Evolutionary conservation across 2,113 vertebrate genomes (phyloP).

Genomic region (Ictidomys tridecemlineatus): DNA sequence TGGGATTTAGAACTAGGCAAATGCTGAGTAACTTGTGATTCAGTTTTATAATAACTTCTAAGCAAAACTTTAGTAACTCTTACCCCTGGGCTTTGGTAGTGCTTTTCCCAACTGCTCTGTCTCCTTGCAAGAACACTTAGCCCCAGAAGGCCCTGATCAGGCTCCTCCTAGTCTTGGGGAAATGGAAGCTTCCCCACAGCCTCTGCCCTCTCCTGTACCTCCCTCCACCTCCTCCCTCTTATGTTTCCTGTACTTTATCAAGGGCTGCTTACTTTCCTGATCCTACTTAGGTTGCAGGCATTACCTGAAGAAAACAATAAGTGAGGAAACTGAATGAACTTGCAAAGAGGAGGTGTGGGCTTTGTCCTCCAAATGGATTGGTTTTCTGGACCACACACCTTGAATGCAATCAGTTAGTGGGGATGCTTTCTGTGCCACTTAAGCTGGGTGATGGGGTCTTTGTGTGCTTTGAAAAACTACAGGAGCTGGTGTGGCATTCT

Average conservation of each 20-base stretch:
- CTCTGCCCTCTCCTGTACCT: background rate
- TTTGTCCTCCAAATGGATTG: slow-evolving; percentile 75
- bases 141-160: background rate
- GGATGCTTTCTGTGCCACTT: slow-evolving; percentile 74
- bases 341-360: slow-evolving; percentile 70
- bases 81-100: slow-evolving; percentile 1
- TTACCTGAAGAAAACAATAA: slow-evolving; percentile 77
- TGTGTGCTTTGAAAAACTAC: slow-evolving; percentile 66
- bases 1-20: slow-evolving; percentile 84
- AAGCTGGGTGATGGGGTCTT: slow-evolving; percentile 68
- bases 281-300: slow-evolving; percentile 78
- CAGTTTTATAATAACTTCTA: slow-evolving; percentile 82
- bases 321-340: slow-evolving; percentile 58
- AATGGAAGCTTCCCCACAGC: background rate
- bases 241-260: slow-evolving; percentile 64
- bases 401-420: slow-evolving; percentile 63
- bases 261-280: slow-evolving; percentile 79
- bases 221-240: background rate
- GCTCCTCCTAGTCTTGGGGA: slow-evolving; percentile 63
- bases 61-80: slow-evolving; percentile 81
- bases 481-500: slow-evolving; percentile 68
- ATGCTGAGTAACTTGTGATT: slow-evolving; percentile 85
- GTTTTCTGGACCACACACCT: slow-evolving; percentile 81
- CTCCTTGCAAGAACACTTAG: background rate
- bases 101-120: no score